Conservation (phyloP, 1,140 invertebrate genomes). For the Cecropterus lyciades region DNA sequence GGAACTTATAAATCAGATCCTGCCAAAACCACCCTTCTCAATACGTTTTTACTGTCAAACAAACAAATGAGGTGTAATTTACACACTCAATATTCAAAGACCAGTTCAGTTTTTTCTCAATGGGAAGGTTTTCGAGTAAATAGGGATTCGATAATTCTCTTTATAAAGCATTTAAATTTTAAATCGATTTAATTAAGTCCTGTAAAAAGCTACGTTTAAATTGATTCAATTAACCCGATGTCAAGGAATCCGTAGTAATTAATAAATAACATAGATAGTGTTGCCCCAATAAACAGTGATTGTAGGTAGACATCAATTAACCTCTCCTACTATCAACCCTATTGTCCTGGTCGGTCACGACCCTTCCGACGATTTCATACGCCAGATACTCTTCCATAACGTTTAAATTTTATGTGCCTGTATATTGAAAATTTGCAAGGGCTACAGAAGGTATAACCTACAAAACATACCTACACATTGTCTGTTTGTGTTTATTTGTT, state of each 20-base stretch:
- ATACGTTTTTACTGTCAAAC: neutral
- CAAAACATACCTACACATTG: too few species aligned
- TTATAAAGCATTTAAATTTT: too few species aligned
- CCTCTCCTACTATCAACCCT: constrained; percentile 1
- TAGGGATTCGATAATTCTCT: constrained; percentile 4
- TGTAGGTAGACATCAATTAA: constrained; percentile 5
- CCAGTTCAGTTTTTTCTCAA: neutral
- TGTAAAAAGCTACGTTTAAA: too few species aligned
- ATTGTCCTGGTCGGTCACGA: neutral
- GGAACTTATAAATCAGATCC: neutral
- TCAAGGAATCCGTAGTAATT: neutral
- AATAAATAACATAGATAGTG: constrained; percentile 2
- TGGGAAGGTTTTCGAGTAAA: constrained; percentile 2
- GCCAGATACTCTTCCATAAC: neutral
- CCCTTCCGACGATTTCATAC: neutral
- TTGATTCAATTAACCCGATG: neutral
- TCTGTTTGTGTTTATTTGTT: too few species aligned
- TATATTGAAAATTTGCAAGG: too few species aligned
- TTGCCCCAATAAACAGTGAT: constrained; percentile 1
- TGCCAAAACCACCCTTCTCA: too few species aligned
- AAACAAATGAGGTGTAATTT: constrained; percentile 2
- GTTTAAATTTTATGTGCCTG: neutral
- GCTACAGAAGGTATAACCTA: too few species aligned
- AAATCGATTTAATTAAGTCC: too few species aligned
- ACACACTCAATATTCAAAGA: constrained; percentile 12